These are phyloP conservation scores for Xestia ashworthii DNA, from an alignment of 2,888 invertebrate species.

Conservation along the genomic window DNA sequence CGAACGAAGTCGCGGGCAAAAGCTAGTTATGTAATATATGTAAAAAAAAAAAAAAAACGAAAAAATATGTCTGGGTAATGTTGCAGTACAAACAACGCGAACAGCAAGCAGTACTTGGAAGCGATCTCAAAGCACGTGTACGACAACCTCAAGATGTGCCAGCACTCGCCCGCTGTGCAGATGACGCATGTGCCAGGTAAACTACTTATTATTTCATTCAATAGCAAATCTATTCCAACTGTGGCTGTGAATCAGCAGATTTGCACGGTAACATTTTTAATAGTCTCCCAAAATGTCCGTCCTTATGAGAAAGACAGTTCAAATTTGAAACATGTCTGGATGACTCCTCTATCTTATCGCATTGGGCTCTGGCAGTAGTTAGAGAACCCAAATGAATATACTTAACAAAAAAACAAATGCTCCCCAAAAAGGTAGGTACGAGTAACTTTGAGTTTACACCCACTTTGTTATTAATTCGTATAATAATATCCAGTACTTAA, in stretches of 20 bases:
- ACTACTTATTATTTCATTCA: background rate
- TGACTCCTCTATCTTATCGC: background rate
- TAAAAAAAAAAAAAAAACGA: too few relatives aligned
- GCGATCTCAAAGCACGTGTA: conserved; percentile 96
- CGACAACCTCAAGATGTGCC: conserved; percentile 98
- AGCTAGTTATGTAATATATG: too few relatives aligned
- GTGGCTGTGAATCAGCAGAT: background rate
- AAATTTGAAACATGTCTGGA: background rate
- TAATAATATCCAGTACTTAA: background rate
- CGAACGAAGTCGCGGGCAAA: too few relatives aligned
- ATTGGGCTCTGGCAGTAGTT: too few relatives aligned
- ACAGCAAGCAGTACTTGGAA: conserved; percentile 98
- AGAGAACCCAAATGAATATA: too few relatives aligned
- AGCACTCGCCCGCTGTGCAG: conserved; percentile 98
- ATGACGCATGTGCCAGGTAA: conserved; percentile 98
- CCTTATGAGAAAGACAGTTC: background rate
- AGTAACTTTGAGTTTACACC: too few relatives aligned
- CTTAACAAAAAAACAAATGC: too few relatives aligned
- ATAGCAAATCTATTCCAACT: background rate
- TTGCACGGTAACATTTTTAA: background rate
- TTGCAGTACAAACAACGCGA: conserved; percentile 93
- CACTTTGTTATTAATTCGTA: too few relatives aligned
- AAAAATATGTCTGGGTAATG: background rate
- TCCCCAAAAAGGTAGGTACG: too few relatives aligned
- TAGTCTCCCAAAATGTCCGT: background rate